A percentile compares a stretch with the other conserved stretches of the same genome.
Conservation (phyloP, 2,113 vertebrate species). For the Corydoras sp. region DNA sequence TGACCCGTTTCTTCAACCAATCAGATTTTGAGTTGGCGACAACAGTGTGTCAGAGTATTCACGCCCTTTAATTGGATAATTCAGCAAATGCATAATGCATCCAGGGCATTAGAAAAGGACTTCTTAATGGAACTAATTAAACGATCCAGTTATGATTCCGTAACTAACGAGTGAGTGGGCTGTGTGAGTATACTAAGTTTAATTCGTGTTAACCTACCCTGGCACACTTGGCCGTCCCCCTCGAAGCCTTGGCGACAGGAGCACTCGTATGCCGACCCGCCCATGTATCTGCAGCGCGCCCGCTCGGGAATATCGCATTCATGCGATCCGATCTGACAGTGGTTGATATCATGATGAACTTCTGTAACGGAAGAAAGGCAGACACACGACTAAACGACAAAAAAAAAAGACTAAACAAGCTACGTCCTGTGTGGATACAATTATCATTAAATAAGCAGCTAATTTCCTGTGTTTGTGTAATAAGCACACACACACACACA, state of each 20-base stretch:
- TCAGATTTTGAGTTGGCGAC: too few relatives aligned
- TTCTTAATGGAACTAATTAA: too few relatives aligned
- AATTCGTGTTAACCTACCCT: constrained; percentile 59
- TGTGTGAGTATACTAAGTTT: neutral
- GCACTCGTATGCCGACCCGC: constrained; percentile 73
- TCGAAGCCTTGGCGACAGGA: constrained; percentile 76
- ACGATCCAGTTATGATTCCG: too few relatives aligned
- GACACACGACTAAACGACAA: neutral
- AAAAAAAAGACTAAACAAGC: neutral
- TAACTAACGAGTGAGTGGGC: too few relatives aligned
- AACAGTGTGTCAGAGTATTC: too few relatives aligned
- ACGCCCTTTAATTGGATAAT: too few relatives aligned
- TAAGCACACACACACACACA: constrained; percentile 1
- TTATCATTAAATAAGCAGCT: neutral
- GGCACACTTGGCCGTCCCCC: constrained; percentile 75
- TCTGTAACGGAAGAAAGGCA: constrained; percentile 33
- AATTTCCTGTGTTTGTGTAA: constrained; percentile 12
- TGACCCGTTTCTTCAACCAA: too few relatives aligned
- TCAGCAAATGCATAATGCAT: too few relatives aligned
- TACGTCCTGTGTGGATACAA: constrained; percentile 10
- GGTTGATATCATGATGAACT: constrained; percentile 65
- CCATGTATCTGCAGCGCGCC: constrained; percentile 73
- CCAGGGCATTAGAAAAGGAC: too few relatives aligned
- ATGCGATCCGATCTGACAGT: constrained; percentile 72
- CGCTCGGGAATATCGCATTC: constrained; percentile 76